Evolutionary conservation across 2,113 vertebrate species (phyloP), one percentile per base, ranked within the genome.

Genomic region (Ondatra zibethicus): DNA sequence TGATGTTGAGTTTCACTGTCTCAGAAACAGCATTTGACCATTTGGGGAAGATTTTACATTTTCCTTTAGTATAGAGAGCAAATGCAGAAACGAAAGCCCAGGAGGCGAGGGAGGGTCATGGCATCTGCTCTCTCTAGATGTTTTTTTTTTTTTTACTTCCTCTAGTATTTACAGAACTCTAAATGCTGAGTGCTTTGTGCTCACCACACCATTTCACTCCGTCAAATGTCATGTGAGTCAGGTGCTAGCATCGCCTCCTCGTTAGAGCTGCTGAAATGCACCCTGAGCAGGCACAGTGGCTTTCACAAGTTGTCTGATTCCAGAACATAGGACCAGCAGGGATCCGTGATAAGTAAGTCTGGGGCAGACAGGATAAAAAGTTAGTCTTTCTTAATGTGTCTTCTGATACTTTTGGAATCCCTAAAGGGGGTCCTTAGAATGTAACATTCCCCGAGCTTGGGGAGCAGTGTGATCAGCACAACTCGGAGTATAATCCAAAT

Each of bases 61-160:
- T 89, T 88, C 55, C 29, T 68, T 55, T 21, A 93, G 42, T 88
- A 82, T 72, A 73, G 29, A 29, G 27, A 82, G 87, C 19, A 5
- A 93, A 33, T 92, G 29, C 84, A 91, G 89, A 94, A 50, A 42
- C 14, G 7, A 66, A 96, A 93, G 81, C 58, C 39, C 25, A 5
- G 19, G 50, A 6, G 86, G 12, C 7, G 8, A 13, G 66, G 47
- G 27, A 88, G 23, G 45, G 47, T 10, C 68, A 50, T 7, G 33
- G 10, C 23, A 55, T 5, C 6, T 9, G 73, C 7, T 93, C 93
- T 92, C 78, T 95, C 86, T 7, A 63, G 52, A 25, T 93, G 8
- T 88, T 82, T 84, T 66, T 72, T 88, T n/a, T 88, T 82, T 84
- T 66, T 72, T 88, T n/a, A 6, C 65, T 31, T 76, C 80, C 55